phyloP scores from a whole-genome alignment of 2,797 vertebrate genomes.

The Macropodus opercularis region DNA sequence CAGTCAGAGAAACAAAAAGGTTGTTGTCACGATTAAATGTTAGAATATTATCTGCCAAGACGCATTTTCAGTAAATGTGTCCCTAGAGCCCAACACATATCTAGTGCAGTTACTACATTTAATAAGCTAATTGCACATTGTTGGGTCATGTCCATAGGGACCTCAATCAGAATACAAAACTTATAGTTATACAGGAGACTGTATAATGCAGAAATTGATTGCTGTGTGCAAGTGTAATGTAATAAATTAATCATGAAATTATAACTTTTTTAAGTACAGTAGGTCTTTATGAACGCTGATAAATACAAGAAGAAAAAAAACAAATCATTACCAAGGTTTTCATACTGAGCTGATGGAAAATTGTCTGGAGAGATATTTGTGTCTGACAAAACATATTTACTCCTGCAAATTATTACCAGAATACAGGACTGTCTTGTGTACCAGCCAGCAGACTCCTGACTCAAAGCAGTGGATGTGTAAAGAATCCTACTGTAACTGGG shows the following conservation, averaged over 20 bases:
- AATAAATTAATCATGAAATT: background rate
- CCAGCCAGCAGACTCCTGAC: background rate
- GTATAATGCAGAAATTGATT: background rate
- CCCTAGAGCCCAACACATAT: constrained; percentile 3
- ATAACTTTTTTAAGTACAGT: background rate
- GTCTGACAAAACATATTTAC: background rate
- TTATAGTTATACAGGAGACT: background rate
- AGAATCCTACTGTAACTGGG: background rate
- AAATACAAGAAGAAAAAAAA: background rate
- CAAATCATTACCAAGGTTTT: too few relatives aligned
- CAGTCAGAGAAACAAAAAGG: background rate
- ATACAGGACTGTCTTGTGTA: background rate
- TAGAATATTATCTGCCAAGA: too few relatives aligned
- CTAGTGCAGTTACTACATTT: background rate
- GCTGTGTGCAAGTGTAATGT: background rate
- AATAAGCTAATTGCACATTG: constrained; percentile 17
- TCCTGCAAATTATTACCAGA: constrained; percentile 16
- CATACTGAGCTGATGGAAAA: too few relatives aligned
- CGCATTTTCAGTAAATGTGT: too few relatives aligned
- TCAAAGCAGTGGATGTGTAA: background rate
- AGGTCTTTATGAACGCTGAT: too few relatives aligned
- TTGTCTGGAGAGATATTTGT: background rate
- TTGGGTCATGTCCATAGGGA: constrained; percentile 13
- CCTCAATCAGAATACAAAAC: constrained; percentile 1
- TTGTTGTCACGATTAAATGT: constrained; percentile 2